Conservation (phyloP, 2,888 invertebrate genomes). For the Spodoptera picta region DNA sequence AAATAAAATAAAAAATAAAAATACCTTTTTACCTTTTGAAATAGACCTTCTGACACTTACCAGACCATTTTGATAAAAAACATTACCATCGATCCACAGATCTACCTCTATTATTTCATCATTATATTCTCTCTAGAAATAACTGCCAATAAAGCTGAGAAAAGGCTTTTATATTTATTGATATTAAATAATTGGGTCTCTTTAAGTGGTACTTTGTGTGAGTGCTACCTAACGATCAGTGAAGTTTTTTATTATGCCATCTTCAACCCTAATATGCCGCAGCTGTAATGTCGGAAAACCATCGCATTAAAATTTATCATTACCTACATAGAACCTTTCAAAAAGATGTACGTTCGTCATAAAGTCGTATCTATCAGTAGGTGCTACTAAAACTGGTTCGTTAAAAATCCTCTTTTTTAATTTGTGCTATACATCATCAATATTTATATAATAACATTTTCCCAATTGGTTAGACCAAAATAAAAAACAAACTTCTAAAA, state of each 20-base stretch:
- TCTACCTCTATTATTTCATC: background rate
- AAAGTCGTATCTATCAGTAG: background rate
- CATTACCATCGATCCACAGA: background rate
- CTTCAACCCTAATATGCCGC: conserved; percentile 22
- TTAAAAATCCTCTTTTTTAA: too few species aligned
- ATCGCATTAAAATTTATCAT: conserved; percentile 15
- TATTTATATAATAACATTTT: too few species aligned
- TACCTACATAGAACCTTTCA: too few species aligned
- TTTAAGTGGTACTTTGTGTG: conserved; percentile 37
- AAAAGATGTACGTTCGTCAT: too few species aligned
- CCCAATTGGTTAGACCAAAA: too few species aligned
- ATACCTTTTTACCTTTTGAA: too few species aligned
- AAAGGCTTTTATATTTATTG: conserved; percentile 25
- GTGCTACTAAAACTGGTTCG: background rate
- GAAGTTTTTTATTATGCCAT: conserved; percentile 38
- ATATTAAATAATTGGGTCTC: conserved; percentile 44
- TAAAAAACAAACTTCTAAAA: too few species aligned
- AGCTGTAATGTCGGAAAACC: conserved; percentile 29
- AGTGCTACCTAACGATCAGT: conserved; percentile 46
- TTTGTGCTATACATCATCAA: too few species aligned
- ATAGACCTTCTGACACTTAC: too few species aligned
- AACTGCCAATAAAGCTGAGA: background rate
- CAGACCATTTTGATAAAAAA: too few species aligned
- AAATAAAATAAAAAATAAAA: too few species aligned
- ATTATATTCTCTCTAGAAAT: background rate